Conservation (phyloP, 2,888 invertebrate genomes). For the Caenorhabditis parvicauda region DNA sequence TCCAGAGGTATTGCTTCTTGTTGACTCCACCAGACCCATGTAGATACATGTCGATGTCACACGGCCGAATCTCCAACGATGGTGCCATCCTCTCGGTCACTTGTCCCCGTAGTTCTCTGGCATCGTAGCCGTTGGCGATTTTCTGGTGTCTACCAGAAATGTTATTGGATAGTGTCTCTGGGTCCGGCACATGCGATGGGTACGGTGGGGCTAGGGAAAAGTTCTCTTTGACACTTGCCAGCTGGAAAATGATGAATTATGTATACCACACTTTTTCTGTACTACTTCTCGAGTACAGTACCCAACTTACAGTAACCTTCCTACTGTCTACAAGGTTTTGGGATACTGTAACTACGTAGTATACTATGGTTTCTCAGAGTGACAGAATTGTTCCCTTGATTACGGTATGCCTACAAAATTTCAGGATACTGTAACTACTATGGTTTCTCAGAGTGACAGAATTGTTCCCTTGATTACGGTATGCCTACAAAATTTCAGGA, state of each 20-base stretch:
- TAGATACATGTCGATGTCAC: constrained; percentile 37
- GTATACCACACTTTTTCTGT: not conserved
- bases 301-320: too few species aligned
- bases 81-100: constrained; percentile 42
- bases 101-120: constrained; percentile 38
- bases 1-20: constrained; percentile 45
- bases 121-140: constrained; percentile 31
- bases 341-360: too few species aligned
- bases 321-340: too few species aligned
- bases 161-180: constrained; percentile 36
- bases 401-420: too few species aligned
- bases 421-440: too few species aligned
- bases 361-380: constrained; percentile 2
- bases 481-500: too few species aligned
- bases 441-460: too few species aligned
- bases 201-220: constrained; percentile 42
- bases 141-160: constrained; percentile 31
- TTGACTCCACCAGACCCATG: constrained; percentile 41
- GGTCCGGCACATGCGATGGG: constrained; percentile 35
- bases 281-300: not conserved
- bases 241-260: constrained; percentile 8
- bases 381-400: too few species aligned
- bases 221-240: constrained; percentile 30
- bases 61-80: constrained; percentile 41
- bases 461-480: too few species aligned